phyloP scores from a whole-genome alignment of 92 coral and sea anemone genomes.

The Actinernus sp. region DNA sequence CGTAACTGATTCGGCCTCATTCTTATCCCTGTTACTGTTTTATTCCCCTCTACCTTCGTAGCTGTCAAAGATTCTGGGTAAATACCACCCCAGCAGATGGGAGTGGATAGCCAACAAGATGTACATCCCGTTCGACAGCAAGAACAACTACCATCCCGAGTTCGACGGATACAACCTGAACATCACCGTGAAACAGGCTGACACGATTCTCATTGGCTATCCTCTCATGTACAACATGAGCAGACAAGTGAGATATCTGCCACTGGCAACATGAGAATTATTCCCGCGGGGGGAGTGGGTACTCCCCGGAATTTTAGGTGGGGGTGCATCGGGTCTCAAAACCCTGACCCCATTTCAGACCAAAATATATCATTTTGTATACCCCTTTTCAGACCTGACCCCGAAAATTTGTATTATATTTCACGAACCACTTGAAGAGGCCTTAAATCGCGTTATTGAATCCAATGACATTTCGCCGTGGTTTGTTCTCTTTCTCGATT shows the following conservation, averaged over 20 bases:
- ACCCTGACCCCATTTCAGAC: too few species aligned
- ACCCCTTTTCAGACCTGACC: too few species aligned
- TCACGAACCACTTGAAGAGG: too few species aligned
- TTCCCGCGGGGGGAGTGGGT: too few species aligned
- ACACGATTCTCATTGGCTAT: slow-evolving; percentile 83
- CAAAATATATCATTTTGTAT: too few species aligned
- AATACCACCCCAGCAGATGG: slow-evolving; percentile 66
- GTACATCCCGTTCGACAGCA: slow-evolving; percentile 76
- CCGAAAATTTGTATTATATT: too few species aligned
- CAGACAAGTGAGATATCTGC: slow-evolving; percentile 69
- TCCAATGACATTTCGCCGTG: too few species aligned
- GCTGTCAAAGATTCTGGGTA: slow-evolving; percentile 51
- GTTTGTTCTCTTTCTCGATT: too few species aligned
- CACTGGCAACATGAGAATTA: too few species aligned
- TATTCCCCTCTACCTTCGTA: neutral
- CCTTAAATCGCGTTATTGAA: too few species aligned
- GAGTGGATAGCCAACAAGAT: slow-evolving; percentile 65
- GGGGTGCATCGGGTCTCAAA: too few species aligned
- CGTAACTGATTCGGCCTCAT: neutral
- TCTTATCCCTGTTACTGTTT: neutral
- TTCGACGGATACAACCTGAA: slow-evolving; percentile 77
- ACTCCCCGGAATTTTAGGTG: too few species aligned
- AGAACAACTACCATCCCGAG: slow-evolving; percentile 78
- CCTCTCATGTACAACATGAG: slow-evolving; percentile 87
- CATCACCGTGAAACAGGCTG: slow-evolving; percentile 85